Conservation (phyloP, 2,888 invertebrate genomes). For the Dioctria rufipes region DNA sequence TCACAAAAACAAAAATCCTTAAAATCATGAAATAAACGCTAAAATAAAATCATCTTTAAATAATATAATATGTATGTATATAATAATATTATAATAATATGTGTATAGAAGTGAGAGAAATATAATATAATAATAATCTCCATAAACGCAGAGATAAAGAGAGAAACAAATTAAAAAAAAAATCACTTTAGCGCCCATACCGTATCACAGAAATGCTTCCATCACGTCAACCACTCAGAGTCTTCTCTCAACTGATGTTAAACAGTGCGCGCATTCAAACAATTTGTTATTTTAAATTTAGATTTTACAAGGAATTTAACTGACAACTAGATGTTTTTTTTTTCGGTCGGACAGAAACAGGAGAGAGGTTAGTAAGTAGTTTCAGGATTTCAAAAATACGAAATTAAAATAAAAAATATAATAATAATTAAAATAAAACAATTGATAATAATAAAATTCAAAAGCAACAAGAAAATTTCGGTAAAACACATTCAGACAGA, state of each 20-base stretch:
- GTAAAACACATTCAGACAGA: slow-evolving; percentile 59
- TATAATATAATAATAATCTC: slow-evolving; percentile 7
- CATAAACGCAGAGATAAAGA: slow-evolving; percentile 41
- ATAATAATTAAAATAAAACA: slow-evolving; percentile 3
- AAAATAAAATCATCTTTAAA: slow-evolving; percentile 47
- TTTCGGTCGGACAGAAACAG: not conserved
- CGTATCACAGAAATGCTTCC: slow-evolving; percentile 72
- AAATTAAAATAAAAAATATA: slow-evolving; percentile 29
- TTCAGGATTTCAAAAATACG: slow-evolving; percentile 13
- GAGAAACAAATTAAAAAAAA: slow-evolving; percentile 58
- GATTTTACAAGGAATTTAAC: not conserved
- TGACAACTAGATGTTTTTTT: no score
- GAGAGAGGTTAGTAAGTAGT: slow-evolving; percentile 29
- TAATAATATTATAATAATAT: slow-evolving; percentile 48
- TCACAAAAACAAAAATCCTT: slow-evolving; percentile 44
- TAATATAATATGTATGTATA: slow-evolving; percentile 8
- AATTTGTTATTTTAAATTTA: no score
- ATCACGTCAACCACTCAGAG: slow-evolving; percentile 61
- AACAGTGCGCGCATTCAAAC: slow-evolving; percentile 17
- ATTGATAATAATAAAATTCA: slow-evolving; percentile 10
- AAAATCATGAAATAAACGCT: slow-evolving; percentile 41
- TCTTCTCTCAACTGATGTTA: slow-evolving; percentile 22
- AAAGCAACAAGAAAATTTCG: slow-evolving; percentile 52
- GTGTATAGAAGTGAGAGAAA: slow-evolving; percentile 25
- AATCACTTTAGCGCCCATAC: slow-evolving; percentile 66